These are phyloP conservation scores for Smutsia gigantea DNA, from an alignment of 2,797 vertebrate genomes.

Conservation along the genomic window DNA sequence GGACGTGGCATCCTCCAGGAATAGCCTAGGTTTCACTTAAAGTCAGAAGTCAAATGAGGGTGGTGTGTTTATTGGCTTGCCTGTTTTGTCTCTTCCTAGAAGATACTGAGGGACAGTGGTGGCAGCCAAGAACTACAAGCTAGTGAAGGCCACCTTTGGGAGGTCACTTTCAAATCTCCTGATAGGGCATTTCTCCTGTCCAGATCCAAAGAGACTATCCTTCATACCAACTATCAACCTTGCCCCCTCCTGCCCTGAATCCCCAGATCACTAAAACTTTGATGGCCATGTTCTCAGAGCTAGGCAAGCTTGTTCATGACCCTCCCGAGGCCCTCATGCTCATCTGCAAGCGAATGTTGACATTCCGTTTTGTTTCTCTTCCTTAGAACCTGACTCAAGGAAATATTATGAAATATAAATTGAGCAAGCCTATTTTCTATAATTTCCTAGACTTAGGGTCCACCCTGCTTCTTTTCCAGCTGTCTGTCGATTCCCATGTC, in stretches of 20 bases:
- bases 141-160: not conserved
- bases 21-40: not conserved
- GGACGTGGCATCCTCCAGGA: not conserved
- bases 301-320: not conserved
- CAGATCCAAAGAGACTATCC: not conserved
- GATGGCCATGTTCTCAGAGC: not conserved
- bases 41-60: not conserved
- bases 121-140: not conserved
- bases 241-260: not conserved
- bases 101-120: not conserved
- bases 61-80: not conserved
- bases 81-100: not conserved
- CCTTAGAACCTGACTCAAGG: not conserved
- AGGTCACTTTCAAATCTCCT: not conserved
- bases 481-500: constrained; percentile 95
- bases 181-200: not conserved
- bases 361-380: not conserved
- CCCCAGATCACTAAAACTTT: not conserved
- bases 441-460: not conserved
- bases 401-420: not conserved
- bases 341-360: not conserved
- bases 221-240: not conserved
- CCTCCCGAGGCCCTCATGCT: not conserved
- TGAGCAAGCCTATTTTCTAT: not conserved
- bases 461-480: constrained; percentile 85